These are phyloP conservation scores for Nerophis ophidion DNA, from an alignment of 2,113 vertebrate genomes.

Conservation along the genomic window DNA sequence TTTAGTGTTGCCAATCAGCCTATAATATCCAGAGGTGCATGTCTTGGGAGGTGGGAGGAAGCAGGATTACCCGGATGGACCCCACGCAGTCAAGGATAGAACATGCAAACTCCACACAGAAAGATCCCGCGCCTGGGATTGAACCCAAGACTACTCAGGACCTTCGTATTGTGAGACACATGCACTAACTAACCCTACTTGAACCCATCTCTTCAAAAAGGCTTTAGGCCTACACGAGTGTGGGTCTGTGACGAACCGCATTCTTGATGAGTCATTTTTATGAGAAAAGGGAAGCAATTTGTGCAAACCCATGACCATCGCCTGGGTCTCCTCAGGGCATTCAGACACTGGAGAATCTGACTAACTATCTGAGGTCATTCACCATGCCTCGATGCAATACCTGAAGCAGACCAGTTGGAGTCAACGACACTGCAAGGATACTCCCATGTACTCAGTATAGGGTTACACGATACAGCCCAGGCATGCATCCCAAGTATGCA, in stretches of 20 bases:
- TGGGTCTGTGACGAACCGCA: constrained; percentile 51
- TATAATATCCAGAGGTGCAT: no score
- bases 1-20: no score
- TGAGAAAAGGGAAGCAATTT: constrained; percentile 47
- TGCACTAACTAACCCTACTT: no score
- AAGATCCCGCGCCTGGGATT: no score
- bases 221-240: constrained; percentile 34
- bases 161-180: no score
- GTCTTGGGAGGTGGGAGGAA: no score
- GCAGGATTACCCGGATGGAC: no score
- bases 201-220: constrained; percentile 9
- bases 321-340: constrained; percentile 21
- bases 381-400: not conserved
- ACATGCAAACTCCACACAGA: no score
- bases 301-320: constrained; percentile 50
- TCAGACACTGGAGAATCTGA: constrained; percentile 23
- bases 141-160: no score
- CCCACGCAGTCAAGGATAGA: no score
- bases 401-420: not conserved
- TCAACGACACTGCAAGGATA: no score
- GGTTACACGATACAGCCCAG: not conserved
- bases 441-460: no score
- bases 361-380: constrained; percentile 12
- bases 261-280: constrained; percentile 63
- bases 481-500: not conserved